These are phyloP conservation scores for Pempheris klunzingeri DNA, from an alignment of 2,797 vertebrate species.

Conservation along the genomic window DNA sequence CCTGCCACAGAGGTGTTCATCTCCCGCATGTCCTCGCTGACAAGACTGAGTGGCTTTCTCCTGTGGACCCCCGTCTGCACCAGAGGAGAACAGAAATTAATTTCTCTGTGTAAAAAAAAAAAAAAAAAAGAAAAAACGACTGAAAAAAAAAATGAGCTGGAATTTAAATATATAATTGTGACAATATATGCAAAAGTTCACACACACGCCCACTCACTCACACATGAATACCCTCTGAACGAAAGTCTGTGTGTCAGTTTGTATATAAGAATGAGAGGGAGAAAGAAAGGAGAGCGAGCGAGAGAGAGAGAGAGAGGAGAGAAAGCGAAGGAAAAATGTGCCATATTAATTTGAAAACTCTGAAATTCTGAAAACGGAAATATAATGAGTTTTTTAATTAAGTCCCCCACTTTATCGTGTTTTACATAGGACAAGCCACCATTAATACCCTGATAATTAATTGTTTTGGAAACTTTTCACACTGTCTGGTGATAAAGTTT, in stretches of 20 bases:
- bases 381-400: constrained; percentile 85
- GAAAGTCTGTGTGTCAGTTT: constrained; percentile 21
- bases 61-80: constrained; percentile 22
- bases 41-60: constrained; percentile 44
- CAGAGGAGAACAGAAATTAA: constrained; percentile 62
- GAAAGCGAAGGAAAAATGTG: constrained; percentile 26
- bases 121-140: constrained; percentile 19
- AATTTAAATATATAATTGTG: constrained; percentile 71
- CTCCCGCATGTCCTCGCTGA: constrained; percentile 37
- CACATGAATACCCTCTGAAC: constrained; percentile 23
- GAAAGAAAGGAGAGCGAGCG: not conserved
- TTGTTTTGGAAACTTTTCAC: constrained; percentile 84
- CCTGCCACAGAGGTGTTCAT: constrained; percentile 52
- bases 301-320: not conserved
- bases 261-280: constrained; percentile 28
- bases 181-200: constrained; percentile 68
- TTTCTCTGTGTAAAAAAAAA: constrained; percentile 31
- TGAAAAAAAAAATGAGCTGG: constrained; percentile 39
- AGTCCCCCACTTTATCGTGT: constrained; percentile 80
- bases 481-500: constrained; percentile 80
- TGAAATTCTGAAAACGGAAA: constrained; percentile 76
- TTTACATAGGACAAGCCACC: constrained; percentile 72
- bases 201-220: constrained; percentile 18
- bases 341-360: constrained; percentile 71
- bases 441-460: constrained; percentile 81